Evolutionary conservation across 2,888 invertebrate species (phyloP), one percentile per base, ranked within the genome.

Genomic region (Drosophila paucipuncta): DNA sequence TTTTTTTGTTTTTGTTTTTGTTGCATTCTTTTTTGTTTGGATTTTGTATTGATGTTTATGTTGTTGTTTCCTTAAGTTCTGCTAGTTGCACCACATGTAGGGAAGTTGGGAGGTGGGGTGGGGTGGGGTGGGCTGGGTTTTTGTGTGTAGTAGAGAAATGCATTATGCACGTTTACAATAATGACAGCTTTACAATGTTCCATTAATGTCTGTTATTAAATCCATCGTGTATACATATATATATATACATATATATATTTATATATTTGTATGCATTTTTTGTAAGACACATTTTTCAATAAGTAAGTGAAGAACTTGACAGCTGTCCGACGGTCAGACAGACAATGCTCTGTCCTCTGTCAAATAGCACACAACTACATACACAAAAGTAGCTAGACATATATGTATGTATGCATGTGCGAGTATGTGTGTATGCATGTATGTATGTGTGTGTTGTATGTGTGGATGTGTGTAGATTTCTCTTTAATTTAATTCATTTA

Each of bases 241-340:
- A 50, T 61, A 41, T n/a, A 61, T 37, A 35, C 28, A 22, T 25
- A 37, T 41, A 66, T 72, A 39, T 54, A 28, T 50, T n/a, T 43
- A 25, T 47, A 10, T 59, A 50, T 62, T 37, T 55, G 41, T 50
- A 59, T 67, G 43, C 53, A 72, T 60, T 76, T 75, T 60, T 72
- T 68, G 74, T 88, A 90, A 90, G 85, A 90, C 86, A 91, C 91
- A 78, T 89, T 87, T 72, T 86, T 67, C 76, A 77, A 78, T 78
- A 90, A 91, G 71, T 83, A 90, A 90, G 88, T 91, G 85, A 76
- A 82, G 68, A 75, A 76, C 64, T 80, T 49, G 73, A 13, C 47
- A 47, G 41, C 49, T 60, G 30, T 66, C 41, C 28, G 47, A 30
- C 35, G n/a, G 58, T 58, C 57, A 11, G 47, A 4, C 16, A 5